Conservation (phyloP, 2,113 vertebrate species). For the Grammomys dolichurus region DNA sequence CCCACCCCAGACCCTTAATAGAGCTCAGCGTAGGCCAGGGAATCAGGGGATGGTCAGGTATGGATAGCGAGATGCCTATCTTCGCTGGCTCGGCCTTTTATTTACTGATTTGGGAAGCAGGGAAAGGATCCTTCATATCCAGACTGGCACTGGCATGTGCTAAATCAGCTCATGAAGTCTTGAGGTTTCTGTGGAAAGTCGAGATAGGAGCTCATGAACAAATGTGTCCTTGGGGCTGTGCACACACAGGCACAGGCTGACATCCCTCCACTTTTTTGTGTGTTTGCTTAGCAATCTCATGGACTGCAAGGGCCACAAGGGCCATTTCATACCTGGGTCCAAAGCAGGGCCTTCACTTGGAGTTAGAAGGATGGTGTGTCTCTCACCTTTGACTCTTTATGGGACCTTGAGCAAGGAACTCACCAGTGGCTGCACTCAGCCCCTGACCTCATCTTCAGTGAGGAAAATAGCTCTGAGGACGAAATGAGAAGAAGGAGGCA, state of each 20-base stretch:
- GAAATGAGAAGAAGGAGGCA: neutral
- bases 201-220: neutral
- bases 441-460: neutral
- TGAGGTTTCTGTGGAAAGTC: neutral
- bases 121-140: neutral
- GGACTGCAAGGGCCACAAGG: neutral
- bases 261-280: neutral
- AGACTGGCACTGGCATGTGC: neutral
- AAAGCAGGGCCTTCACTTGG: neutral
- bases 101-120: neutral
- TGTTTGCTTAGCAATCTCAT: neutral
- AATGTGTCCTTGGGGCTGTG: neutral
- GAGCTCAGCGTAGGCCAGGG: neutral
- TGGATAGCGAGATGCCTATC: neutral
- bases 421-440: neutral
- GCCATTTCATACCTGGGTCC: neutral
- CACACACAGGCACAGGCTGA: neutral
- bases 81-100: neutral
- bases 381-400: neutral
- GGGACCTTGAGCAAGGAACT: neutral
- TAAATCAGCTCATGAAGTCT: neutral
- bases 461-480: neutral
- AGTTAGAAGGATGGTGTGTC: neutral
- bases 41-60: neutral
- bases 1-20: neutral